Base-by-base conservation (phyloP, 2,888 invertebrate genomes). In the Ptilodon capucinus region DNA sequence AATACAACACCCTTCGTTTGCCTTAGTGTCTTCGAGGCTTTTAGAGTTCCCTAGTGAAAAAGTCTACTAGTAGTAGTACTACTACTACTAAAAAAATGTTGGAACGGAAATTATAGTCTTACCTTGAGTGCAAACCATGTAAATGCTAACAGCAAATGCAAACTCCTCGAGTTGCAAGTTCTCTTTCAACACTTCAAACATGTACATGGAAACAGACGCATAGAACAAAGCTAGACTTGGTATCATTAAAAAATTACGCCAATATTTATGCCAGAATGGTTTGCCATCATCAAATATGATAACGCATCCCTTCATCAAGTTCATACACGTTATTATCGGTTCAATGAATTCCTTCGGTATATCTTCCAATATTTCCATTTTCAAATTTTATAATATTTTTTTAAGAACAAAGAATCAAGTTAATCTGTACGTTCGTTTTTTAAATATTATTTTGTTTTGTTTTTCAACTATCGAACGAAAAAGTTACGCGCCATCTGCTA, bases 91-190 rank as follows among this genome's bases (percentile, higher is more conserved):
- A n/a, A n/a, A n/a, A n/a, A n/a, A n/a, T n/a, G n/a, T n/a, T n/a
- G n/a, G n/a, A n/a, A n/a, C n/a, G n/a, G n/a, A n/a, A n/a, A n/a
- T n/a, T n/a, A n/a, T 3, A 25, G 14, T 6, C 17, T 46, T 54
- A 76, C 76, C 45, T 59, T 76, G 77, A 3, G 57, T 52, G 40
- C 51, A 46, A 16, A 74, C 53, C 0, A 67, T 60, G 14, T 64
- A 64, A 5, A 72, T 43, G 11, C 74, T 67, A 0, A 71, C 50
- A 2, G 68, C 46, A 25, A 58, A 60, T 1, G 63, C 60, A 17
- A 75, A 19, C 35, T 72, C 62, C 0, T 62, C 60, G 18, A 74
- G 13, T 5, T 49, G 47, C 14, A 71, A 25, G 0, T 63, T 48
- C 0, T 52, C 68, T 8, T 42, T 42, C 17, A 65, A 62, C 2